These are phyloP conservation scores for Sipha flava DNA, from an alignment of 1,140 invertebrate genomes.

Conservation along the genomic window DNA sequence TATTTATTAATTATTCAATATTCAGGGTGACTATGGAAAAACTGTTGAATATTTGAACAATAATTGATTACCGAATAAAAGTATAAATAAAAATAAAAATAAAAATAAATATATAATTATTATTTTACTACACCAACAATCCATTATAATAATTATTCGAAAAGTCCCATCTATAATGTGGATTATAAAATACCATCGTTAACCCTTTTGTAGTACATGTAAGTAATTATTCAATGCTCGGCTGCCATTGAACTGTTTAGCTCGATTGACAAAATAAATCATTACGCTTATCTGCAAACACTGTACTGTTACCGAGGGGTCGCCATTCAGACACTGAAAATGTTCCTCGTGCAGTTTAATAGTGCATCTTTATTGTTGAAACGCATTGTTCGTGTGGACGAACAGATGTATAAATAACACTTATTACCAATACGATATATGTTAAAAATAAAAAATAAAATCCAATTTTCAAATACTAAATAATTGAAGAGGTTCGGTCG, in stretches of 20 bases:
- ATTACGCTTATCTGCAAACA: slow-evolving; percentile 21
- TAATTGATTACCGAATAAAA: no score
- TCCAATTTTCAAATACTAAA: neutral
- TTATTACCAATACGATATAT: neutral
- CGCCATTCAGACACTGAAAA: neutral
- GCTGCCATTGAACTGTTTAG: neutral
- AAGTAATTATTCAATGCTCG: neutral
- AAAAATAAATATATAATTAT: neutral
- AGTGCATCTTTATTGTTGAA: neutral
- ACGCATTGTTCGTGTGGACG: neutral
- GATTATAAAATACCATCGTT: neutral
- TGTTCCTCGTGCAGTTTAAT: neutral
- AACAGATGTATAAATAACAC: slow-evolving; percentile 14
- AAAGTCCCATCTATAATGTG: neutral
- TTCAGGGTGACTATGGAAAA: no score
- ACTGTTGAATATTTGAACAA: no score
- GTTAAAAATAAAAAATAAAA: neutral
- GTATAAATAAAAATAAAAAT: neutral
- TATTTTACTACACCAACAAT: neutral
- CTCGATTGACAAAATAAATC: slow-evolving; percentile 16
- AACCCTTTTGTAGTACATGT: neutral
- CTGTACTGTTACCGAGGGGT: neutral
- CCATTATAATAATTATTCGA: neutral
- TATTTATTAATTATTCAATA: no score
- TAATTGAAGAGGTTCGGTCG: neutral